Evolutionary conservation across 23 tunicate species (phyloP).

Genomic region (Ciona savignyi): DNA sequence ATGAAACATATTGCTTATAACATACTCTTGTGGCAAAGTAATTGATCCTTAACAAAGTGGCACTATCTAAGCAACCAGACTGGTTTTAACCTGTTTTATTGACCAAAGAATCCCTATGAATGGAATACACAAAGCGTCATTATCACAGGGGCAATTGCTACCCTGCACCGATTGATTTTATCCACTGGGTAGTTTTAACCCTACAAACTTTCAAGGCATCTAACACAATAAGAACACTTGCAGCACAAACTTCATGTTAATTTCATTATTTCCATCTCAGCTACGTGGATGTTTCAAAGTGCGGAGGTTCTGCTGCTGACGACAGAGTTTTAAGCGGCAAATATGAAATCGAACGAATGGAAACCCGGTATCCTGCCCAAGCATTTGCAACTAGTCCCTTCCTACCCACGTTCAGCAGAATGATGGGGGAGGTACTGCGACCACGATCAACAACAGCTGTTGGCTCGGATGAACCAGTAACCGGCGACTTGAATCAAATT

Average conservation of each 20-base stretch:
- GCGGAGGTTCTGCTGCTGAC: neutral
- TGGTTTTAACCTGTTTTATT: too few species aligned
- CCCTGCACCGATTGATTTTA: too few species aligned
- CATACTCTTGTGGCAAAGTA: too few species aligned
- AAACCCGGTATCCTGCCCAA: slow-evolving; percentile 19
- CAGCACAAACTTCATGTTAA: too few species aligned
- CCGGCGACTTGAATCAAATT: neutral
- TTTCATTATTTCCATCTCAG: slow-evolving; percentile 8
- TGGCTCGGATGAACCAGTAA: neutral
- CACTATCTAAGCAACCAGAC: too few species aligned
- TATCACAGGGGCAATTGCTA: too few species aligned
- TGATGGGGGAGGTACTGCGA: slow-evolving; percentile 3
- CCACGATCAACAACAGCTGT: neutral
- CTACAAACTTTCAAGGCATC: too few species aligned
- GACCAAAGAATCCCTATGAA: too few species aligned
- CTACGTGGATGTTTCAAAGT: slow-evolving; percentile 18
- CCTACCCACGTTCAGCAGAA: slow-evolving; percentile 36
- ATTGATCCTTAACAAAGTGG: too few species aligned
- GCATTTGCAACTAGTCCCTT: slow-evolving; percentile 43
- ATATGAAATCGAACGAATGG: slow-evolving; percentile 57
- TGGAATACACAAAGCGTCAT: too few species aligned
- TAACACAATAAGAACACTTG: neutral
- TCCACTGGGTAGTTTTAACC: too few species aligned
- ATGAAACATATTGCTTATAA: too few species aligned
- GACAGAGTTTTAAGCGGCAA: slow-evolving; percentile 28